Percentiles rank a stretch among this genome's conserved stretches.
phyloP scores from a whole-genome alignment of 2,888 invertebrate genomes.

The Yponomeuta cagnagella region DNA sequence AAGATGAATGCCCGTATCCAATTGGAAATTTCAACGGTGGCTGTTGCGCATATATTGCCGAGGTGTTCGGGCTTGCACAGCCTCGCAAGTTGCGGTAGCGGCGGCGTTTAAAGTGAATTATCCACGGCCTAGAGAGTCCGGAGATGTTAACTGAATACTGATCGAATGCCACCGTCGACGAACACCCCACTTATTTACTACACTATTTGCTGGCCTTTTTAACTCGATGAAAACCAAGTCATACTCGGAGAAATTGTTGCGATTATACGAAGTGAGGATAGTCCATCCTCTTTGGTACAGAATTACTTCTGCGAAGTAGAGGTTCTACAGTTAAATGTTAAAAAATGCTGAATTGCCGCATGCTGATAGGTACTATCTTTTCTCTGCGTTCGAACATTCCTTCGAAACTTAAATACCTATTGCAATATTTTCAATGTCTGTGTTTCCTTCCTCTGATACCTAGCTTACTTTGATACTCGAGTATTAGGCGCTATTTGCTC shows the following conservation, averaged over 20 bases:
- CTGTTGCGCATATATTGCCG: neutral
- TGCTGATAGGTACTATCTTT: too few species aligned
- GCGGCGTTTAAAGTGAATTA: slow-evolving; percentile 10
- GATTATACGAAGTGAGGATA: too few species aligned
- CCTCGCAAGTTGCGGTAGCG: slow-evolving; percentile 4
- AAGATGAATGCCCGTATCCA: neutral
- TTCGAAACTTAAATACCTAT: too few species aligned
- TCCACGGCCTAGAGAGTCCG: neutral
- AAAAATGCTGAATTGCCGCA: too few species aligned
- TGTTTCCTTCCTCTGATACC: too few species aligned
- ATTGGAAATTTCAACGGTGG: neutral
- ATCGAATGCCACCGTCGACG: neutral
- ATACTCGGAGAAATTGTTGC: neutral
- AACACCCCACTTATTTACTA: neutral
- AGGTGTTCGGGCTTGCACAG: neutral
- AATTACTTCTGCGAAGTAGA: too few species aligned
- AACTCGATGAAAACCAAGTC: neutral
- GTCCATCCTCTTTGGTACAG: too few species aligned
- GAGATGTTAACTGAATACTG: slow-evolving; percentile 6
- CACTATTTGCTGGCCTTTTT: neutral
- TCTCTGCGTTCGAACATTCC: too few species aligned
- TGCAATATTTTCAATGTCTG: too few species aligned
- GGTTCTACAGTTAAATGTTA: too few species aligned
- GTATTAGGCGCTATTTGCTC: neutral
- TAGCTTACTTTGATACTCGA: too few species aligned